Evolutionary conservation across 2,888 invertebrate species (phyloP).

Genomic region (Patella depressa): DNA sequence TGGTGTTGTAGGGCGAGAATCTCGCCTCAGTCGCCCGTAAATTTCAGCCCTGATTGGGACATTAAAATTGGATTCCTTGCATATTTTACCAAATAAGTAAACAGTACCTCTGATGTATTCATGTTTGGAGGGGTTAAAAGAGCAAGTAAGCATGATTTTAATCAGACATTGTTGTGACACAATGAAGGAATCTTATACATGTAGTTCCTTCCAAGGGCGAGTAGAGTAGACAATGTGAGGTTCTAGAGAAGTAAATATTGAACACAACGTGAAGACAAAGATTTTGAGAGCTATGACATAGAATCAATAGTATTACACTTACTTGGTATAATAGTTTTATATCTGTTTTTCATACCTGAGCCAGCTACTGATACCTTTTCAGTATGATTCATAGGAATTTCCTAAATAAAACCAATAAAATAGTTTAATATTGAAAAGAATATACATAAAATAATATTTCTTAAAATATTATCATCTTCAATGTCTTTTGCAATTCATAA

Average conservation of each 20-base stretch:
- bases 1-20: no score
- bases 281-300: not conserved
- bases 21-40: no score
- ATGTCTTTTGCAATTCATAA: no score
- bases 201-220: not conserved
- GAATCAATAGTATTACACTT: constrained; percentile 65
- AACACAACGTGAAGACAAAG: no score
- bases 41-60: no score
- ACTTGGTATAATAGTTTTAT: constrained; percentile 85
- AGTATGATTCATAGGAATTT: constrained; percentile 91
- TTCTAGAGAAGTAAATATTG: not conserved
- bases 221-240: constrained; percentile 5
- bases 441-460: no score
- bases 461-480: no score
- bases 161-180: not conserved
- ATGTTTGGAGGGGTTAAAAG: no score
- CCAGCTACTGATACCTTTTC: constrained; percentile 91
- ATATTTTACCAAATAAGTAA: no score
- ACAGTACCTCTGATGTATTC: no score
- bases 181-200: not conserved
- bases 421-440: not conserved
- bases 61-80: no score
- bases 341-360: constrained; percentile 90
- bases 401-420: constrained; percentile 69
- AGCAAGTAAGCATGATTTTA: no score